A percentile compares a stretch with the other conserved stretches of the same genome.
Evolutionary conservation across 2,888 invertebrate genomes (phyloP).

Genomic region (Ormyrus nitidulus): DNA sequence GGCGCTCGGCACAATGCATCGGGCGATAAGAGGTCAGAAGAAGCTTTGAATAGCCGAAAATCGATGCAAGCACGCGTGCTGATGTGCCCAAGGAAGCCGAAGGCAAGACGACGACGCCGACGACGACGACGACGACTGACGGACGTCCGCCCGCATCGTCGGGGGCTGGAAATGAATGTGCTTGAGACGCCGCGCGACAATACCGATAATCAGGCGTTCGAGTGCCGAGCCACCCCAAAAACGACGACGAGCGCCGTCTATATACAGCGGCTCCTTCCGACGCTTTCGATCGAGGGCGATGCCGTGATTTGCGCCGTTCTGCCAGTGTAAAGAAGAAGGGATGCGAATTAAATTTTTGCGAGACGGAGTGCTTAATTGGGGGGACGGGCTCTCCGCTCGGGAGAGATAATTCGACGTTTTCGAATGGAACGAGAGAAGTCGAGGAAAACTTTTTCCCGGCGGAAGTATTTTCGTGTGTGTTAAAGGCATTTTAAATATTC

Average conservation of each 20-base stretch:
- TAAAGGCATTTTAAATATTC: too few relatives aligned
- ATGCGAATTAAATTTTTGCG: too few relatives aligned
- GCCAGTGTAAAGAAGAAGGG: too few relatives aligned
- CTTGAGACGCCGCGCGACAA: constrained; percentile 65
- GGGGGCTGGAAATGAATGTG: constrained; percentile 39
- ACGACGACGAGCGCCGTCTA: neutral
- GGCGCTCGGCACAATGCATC: constrained; percentile 16
- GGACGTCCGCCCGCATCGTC: constrained; percentile 57
- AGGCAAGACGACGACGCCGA: constrained; percentile 13
- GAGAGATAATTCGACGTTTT: too few relatives aligned
- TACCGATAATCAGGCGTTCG: constrained; percentile 71
- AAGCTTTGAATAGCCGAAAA: constrained; percentile 37
- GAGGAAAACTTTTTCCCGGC: too few relatives aligned
- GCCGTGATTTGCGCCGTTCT: too few relatives aligned
- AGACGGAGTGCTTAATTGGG: too few relatives aligned
- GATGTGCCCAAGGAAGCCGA: neutral
- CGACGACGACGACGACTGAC: constrained; percentile 45
- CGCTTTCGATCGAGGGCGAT: too few relatives aligned
- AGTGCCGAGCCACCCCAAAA: constrained; percentile 60
- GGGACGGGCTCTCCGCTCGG: too few relatives aligned
- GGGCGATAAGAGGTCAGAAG: constrained; percentile 46
- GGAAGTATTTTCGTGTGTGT: too few relatives aligned
- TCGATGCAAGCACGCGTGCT: constrained; percentile 14
- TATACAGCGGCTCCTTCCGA: too few relatives aligned
- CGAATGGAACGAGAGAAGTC: too few relatives aligned